Base-by-base conservation (phyloP, 1,140 invertebrate genomes). In the Sesamia nonagrioides region DNA sequence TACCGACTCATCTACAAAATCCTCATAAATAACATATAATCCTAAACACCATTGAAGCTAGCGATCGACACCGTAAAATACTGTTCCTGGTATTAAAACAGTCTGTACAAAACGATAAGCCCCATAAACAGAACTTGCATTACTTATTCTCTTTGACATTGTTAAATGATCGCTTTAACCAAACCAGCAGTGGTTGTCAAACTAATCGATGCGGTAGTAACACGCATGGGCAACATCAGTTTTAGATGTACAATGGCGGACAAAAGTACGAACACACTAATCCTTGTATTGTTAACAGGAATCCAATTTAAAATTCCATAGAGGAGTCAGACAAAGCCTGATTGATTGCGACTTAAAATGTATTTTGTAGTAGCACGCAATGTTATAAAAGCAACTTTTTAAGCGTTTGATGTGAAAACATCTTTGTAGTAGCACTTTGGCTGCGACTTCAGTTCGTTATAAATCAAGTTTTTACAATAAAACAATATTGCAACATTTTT, bases 301-400 rank as follows among this genome's bases (percentile, higher is more conserved):
- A 92, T 92, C 89, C 91, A 94, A 93, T 94, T 94, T 92, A 91
- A 94, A 92, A 91, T 91, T 86, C 89, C 88, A 92, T 88, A 88
- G 86, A 88, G 82, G 72, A 82, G 69, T 80, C 89, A 82, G 88
- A 89, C 89, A 90, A 91, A 92, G 91, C 90, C 80, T 92, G 92
- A 94, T 93, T 92, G 92, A 94, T 94, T 87, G 85, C 82, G 82
- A 78, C 82, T 89, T 89, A 84, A 91, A 92, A 88, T 82, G 82
- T 86, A 78, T 87, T 86, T 80, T 63, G 72, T 35, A 72, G 77
- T 78, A 83, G 77, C 83, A 82, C 60, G 80, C 79, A 45, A 82
- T 42, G 60, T 42, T 68, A 61, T 48, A 66, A 66, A 61, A 77
- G 68, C 60, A 54, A 45, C 74, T 77, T 68, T 56, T 54, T 77